phyloP scores from a whole-genome alignment of 1,140 invertebrate genomes.

The Drosophila repletoides region DNA sequence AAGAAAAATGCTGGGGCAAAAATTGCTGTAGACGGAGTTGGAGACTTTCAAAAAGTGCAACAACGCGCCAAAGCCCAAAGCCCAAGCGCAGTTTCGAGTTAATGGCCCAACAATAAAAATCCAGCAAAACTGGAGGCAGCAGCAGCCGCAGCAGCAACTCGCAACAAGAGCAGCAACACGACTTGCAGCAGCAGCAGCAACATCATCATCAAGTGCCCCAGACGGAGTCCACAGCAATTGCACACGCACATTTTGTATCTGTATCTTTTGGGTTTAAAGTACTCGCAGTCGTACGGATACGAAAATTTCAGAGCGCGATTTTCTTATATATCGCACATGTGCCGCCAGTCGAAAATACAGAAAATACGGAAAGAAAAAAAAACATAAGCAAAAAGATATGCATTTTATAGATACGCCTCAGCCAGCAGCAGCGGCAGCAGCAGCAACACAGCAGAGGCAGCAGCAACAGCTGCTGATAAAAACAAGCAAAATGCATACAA shows the following conservation, averaged over 20 bases:
- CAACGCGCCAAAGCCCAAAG: conserved; percentile 24
- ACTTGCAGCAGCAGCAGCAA: conserved; percentile 15
- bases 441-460: conserved; percentile 7
- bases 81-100: conserved; percentile 40
- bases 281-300: neutral
- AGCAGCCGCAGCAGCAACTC: conserved; percentile 10
- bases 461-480: conserved; percentile 29
- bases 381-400: conserved; percentile 53
- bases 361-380: conserved; percentile 1
- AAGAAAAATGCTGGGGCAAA: conserved; percentile 50
- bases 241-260: conserved; percentile 41
- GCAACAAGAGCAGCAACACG: conserved; percentile 12
- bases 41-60: conserved; percentile 39
- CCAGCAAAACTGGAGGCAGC: conserved; percentile 32
- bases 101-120: conserved; percentile 61
- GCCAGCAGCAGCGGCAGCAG: conserved; percentile 5
- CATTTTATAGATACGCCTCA: conserved; percentile 48
- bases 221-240: conserved; percentile 28
- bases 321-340: conserved; percentile 20
- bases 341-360: neutral
- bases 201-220: conserved; percentile 32
- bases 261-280: conserved; percentile 28
- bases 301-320: neutral
- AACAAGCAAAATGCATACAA: conserved; percentile 64
- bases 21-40: conserved; percentile 23